These are phyloP conservation scores for Sebastes matsubarae DNA, from an alignment of 2,797 vertebrate species.

Conservation along the genomic window DNA sequence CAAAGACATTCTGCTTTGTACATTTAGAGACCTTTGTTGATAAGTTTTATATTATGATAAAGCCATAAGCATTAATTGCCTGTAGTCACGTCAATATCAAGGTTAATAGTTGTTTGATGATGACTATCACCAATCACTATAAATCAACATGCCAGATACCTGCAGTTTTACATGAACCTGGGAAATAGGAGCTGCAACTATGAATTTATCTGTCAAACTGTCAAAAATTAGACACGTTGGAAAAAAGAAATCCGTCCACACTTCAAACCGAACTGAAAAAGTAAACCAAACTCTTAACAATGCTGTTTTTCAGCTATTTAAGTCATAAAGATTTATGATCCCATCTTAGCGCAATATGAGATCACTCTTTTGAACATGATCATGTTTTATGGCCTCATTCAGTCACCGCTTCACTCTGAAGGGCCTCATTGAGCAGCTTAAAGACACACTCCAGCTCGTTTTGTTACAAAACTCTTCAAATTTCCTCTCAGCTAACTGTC, in stretches of 20 bases:
- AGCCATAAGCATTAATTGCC: background rate
- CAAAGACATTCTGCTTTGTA: background rate
- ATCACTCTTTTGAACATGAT: background rate
- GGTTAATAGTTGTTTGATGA: background rate
- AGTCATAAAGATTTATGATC: slow-evolving; percentile 7
- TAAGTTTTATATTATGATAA: background rate
- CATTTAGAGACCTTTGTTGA: background rate
- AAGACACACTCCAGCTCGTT: background rate
- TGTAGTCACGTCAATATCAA: background rate
- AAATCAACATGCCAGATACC: background rate
- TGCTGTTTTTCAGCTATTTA: background rate
- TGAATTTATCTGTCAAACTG: background rate
- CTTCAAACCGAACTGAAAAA: background rate
- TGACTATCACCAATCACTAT: background rate
- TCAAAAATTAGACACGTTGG: background rate
- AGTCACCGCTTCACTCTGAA: background rate
- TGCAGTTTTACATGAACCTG: background rate
- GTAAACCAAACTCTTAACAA: background rate
- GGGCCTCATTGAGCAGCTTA: background rate
- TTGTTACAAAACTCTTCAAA: background rate
- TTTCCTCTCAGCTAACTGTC: background rate
- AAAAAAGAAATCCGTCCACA: background rate
- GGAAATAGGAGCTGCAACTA: background rate
- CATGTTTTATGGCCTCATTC: slow-evolving; percentile 21
- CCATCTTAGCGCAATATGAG: background rate